These are phyloP conservation scores for Caenorhabditis remanei DNA, from an alignment of 1,140 invertebrate genomes.

Conservation along the genomic window DNA sequence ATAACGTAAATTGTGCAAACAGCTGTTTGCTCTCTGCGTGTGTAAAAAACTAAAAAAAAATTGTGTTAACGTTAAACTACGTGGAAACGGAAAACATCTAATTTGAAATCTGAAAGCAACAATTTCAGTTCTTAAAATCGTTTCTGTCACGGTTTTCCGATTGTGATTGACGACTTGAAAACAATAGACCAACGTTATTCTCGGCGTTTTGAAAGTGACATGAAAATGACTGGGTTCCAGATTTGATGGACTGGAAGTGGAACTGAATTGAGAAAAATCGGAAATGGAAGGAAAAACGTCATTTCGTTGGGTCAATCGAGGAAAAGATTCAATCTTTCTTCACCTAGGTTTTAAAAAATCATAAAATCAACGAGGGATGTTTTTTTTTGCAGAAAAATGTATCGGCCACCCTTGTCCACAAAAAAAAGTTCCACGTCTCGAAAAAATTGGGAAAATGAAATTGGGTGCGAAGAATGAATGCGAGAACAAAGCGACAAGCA, in stretches of 20 bases:
- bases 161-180: conserved; percentile 5
- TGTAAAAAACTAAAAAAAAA: no score
- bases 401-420: background rate
- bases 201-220: background rate
- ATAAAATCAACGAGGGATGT: background rate
- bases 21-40: no score
- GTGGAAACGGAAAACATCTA: background rate
- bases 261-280: background rate
- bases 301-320: background rate
- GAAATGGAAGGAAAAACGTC: background rate
- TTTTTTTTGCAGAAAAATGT: background rate
- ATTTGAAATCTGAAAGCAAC: background rate
- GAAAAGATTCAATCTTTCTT: background rate
- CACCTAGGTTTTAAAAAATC: background rate
- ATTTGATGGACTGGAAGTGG: background rate
- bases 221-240: background rate
- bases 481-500: conserved; percentile 55
- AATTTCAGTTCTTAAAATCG: background rate
- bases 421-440: conserved; percentile 19
- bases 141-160: background rate
- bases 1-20: no score
- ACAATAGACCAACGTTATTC: background rate
- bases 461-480: conserved; percentile 42
- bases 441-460: conserved; percentile 50
- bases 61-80: no score